A percentile compares a stretch with the other conserved stretches of the same genome.
These are phyloP conservation scores for Pterocles gutturalis DNA, from an alignment of 2,113 vertebrate species.

Conservation along the genomic window DNA sequence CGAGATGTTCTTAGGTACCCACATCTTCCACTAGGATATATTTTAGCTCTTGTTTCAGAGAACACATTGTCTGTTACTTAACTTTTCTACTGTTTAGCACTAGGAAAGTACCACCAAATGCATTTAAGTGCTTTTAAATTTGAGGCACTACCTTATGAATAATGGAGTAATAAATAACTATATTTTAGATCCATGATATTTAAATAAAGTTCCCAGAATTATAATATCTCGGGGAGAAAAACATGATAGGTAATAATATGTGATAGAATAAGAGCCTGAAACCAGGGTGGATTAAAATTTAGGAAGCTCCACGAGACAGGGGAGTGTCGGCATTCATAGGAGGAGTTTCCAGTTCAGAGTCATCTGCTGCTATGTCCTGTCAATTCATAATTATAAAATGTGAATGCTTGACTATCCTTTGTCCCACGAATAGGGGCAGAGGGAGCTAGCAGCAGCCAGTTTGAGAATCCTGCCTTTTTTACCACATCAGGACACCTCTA, in stretches of 20 bases:
- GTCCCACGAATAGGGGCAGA: neutral
- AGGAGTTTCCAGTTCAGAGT: neutral
- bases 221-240: neutral
- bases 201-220: neutral
- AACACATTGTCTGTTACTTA: neutral
- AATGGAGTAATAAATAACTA: neutral
- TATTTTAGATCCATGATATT: neutral
- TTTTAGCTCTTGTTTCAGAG: neutral
- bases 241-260: fast-evolving
- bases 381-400: neutral
- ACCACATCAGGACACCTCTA: neutral
- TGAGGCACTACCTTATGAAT: neutral
- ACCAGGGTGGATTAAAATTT: neutral
- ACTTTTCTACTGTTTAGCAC: neutral
- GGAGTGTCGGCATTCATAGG: neutral
- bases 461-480: neutral
- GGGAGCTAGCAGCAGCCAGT: neutral
- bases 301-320: neutral
- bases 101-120: fast-evolving
- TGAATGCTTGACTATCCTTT: neutral
- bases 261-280: neutral
- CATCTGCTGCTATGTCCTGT: neutral
- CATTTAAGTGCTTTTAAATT: neutral
- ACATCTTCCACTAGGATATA: neutral
- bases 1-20: neutral